Evolutionary conservation across 2,888 invertebrate species (phyloP), one percentile per base, ranked within the genome.

Genomic region (Nomada lathburiana): DNA sequence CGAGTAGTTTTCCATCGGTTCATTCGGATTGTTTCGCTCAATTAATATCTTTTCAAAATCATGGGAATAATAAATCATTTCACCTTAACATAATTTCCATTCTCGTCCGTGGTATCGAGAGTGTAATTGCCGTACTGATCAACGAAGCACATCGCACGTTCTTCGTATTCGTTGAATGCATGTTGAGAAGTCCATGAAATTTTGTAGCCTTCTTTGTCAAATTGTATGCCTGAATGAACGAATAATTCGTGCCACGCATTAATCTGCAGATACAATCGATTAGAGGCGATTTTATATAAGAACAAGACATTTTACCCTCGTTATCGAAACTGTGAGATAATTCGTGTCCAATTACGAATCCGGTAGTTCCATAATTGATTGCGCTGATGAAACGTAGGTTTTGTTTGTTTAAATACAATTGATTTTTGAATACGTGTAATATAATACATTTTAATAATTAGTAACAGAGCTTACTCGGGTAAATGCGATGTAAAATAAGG

Each of bases 291-390:
- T 36, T n/a, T 47, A 23, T 0, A 10, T 11, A 13, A 29, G 44
- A 9, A 9, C 10, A 13, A 55, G 65, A 44, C 36, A 2, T 57
- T 36, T 65, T 62, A 89, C 89, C 88, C 57, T 55, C 68, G 13
- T 65, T 71, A 23, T 87, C 87, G 50, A 82, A 87, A 26, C 73
- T 70, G 23, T 89, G 89, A 1, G 85, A 82, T 36, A 89, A 68
- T 76, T 89, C 88, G 70, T 89, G 88, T 13, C 86, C 89, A 13
- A 89, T 59, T n/a, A 76, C 64, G 29, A 86, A 85, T 11, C 87
- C 89, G 9, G 79, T 63, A 18, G 68, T 72, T 57, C 86, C 89
- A 16, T 87, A 89, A 77, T 83, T 88, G 29, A 89, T 36, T 18
- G 86, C 80, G 10, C 89, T 89, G 74, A 20, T 53, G 10, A 29